phyloP scores from a whole-genome alignment of 2,113 vertebrate species.

The Rhizomys pruinosus region DNA sequence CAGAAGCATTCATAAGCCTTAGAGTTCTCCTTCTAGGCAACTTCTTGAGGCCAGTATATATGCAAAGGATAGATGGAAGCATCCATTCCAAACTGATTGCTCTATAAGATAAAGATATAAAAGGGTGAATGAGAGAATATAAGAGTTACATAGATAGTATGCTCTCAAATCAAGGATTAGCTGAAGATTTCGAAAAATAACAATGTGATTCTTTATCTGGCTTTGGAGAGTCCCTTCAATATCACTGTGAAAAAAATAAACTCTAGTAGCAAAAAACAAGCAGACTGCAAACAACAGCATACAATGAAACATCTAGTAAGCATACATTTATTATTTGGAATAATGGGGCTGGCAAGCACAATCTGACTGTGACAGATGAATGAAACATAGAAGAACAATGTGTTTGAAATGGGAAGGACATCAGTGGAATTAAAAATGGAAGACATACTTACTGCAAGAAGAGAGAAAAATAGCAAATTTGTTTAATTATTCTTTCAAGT shows the following conservation, averaged over 20 bases:
- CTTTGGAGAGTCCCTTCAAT: neutral
- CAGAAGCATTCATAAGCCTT: too few relatives aligned
- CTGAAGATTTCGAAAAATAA: neutral
- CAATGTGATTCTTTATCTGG: neutral
- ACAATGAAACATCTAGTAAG: too few relatives aligned
- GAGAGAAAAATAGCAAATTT: neutral
- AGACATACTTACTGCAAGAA: conserved; percentile 23
- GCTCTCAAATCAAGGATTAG: neutral
- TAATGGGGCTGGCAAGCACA: neutral
- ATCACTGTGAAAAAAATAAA: neutral
- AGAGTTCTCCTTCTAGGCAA: neutral
- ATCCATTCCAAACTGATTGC: neutral
- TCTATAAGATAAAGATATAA: neutral
- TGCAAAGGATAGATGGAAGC: neutral
- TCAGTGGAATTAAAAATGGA: neutral
- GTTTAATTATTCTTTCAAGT: conserved; percentile 54
- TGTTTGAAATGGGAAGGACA: neutral
- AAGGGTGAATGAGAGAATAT: neutral
- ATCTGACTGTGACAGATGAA: neutral
- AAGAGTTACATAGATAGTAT: neutral
- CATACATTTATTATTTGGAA: too few relatives aligned
- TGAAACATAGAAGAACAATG: neutral
- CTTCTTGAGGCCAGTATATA: neutral
- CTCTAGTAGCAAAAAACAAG: neutral
- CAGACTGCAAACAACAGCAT: neutral